Evolutionary conservation across 2,888 invertebrate genomes (phyloP).

Genomic region (Caenorhabditis panamensis): DNA sequence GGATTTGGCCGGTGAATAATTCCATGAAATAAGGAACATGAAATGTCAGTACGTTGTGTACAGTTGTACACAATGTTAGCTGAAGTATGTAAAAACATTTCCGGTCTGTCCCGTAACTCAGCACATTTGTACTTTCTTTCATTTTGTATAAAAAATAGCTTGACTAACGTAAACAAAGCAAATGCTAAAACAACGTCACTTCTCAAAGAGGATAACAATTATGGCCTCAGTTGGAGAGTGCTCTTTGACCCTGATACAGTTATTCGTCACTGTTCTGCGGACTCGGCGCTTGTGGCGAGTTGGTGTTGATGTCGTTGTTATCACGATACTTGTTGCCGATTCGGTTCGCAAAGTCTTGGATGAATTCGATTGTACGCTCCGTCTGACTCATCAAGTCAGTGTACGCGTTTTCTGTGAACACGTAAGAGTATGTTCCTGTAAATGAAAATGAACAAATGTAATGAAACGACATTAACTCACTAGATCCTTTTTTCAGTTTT

Average conservation of each 20-base stretch:
- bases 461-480: constrained; percentile 29
- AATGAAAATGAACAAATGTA: neutral
- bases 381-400: constrained; percentile 36
- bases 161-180: neutral
- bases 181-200: neutral
- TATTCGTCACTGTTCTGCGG: constrained; percentile 33
- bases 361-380: constrained; percentile 19
- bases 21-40: neutral
- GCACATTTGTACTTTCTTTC: neutral
- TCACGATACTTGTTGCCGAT: constrained; percentile 35
- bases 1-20: constrained; percentile 28
- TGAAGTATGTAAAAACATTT: constrained; percentile 28
- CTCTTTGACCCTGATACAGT: neutral
- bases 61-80: constrained; percentile 8
- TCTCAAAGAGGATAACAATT: neutral
- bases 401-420: constrained; percentile 53
- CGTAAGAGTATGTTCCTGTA: constrained; percentile 55
- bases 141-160: constrained; percentile 4
- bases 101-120: neutral
- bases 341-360: constrained; percentile 21
- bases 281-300: constrained; percentile 34
- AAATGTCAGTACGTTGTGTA: constrained; percentile 9
- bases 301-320: constrained; percentile 17
- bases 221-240: neutral
- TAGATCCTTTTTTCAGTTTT: constrained; percentile 54